phyloP scores from a whole-genome alignment of 2,888 invertebrate genomes.

The Drosophila anomelani region DNA sequence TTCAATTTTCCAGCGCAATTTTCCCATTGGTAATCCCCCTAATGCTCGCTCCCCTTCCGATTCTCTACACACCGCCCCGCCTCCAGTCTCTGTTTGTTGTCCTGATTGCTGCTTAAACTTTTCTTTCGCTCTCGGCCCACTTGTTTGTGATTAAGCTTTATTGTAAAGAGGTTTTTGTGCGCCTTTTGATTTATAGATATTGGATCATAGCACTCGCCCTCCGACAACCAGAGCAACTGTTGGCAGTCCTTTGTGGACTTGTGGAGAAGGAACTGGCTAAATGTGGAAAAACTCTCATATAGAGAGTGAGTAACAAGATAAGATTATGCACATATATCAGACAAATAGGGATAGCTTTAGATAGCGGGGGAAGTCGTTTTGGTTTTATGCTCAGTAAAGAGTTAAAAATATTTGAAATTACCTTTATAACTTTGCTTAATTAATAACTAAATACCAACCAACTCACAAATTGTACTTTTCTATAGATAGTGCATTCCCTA shows the following conservation, averaged over 20 bases:
- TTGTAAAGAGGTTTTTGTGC: constrained; percentile 59
- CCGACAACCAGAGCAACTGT: background rate
- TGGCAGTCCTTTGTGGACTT: constrained; percentile 11
- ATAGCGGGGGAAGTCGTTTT: no score
- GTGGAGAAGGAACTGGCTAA: background rate
- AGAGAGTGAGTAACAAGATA: background rate
- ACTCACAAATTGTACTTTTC: background rate
- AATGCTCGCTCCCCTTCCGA: constrained; percentile 4
- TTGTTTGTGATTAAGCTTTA: constrained; percentile 57
- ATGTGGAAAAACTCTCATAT: background rate
- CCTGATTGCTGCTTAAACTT: constrained; percentile 59
- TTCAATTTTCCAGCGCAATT: constrained; percentile 57
- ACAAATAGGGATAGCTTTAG: background rate
- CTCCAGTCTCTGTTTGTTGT: constrained; percentile 43
- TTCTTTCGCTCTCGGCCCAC: constrained; percentile 32
- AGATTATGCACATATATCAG: background rate
- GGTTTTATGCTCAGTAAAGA: background rate
- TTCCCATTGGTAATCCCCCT: constrained; percentile 33
- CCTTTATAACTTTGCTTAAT: background rate
- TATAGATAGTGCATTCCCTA: background rate
- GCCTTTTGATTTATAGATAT: constrained; percentile 74
- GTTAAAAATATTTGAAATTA: background rate
- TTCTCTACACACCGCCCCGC: constrained; percentile 1
- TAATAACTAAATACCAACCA: background rate
- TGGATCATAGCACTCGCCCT: constrained; percentile 41